Conservation (phyloP, 1,140 invertebrate genomes). For the Zaprionus ghesquierei region DNA sequence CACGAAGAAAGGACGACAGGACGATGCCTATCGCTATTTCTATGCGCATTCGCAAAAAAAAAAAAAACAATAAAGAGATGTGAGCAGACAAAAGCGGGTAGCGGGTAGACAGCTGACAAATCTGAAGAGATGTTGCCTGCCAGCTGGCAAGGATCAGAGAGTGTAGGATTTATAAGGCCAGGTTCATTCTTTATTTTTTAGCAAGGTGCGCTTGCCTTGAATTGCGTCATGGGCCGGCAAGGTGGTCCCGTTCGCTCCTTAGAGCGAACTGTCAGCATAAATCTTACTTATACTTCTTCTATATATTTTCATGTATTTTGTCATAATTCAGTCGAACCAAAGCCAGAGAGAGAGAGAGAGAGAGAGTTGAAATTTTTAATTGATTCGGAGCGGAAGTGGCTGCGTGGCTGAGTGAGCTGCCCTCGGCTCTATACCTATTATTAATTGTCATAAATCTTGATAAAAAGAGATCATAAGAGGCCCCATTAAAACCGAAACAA, state of each 20-base stretch:
- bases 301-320: slow-evolving; percentile 35
- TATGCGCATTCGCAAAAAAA: slow-evolving; percentile 65
- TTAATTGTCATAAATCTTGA: slow-evolving; percentile 82
- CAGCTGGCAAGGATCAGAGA: slow-evolving; percentile 56
- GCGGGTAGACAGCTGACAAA: slow-evolving; percentile 64
- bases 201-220: slow-evolving; percentile 60
- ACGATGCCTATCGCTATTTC: slow-evolving; percentile 63
- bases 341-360: background rate
- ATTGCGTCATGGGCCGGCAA: slow-evolving; percentile 65
- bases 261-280: slow-evolving; percentile 61
- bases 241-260: slow-evolving; percentile 47
- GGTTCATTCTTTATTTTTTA: slow-evolving; percentile 39
- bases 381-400: slow-evolving; percentile 76
- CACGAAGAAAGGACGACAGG: background rate
- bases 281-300: slow-evolving; percentile 55
- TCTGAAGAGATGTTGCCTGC: slow-evolving; percentile 32
- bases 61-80: slow-evolving; percentile 28
- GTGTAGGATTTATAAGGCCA: slow-evolving; percentile 5
- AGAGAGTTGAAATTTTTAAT: slow-evolving; percentile 50
- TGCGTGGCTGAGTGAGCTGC: too few species aligned
- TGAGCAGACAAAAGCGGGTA: slow-evolving; percentile 57
- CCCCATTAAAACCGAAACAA: too few species aligned
- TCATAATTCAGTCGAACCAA: slow-evolving; percentile 54
- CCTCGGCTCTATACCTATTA: slow-evolving; percentile 68
- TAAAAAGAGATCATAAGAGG: slow-evolving; percentile 62